phyloP scores from a whole-genome alignment of 2,888 invertebrate genomes.

The Diarsia mendica region DNA sequence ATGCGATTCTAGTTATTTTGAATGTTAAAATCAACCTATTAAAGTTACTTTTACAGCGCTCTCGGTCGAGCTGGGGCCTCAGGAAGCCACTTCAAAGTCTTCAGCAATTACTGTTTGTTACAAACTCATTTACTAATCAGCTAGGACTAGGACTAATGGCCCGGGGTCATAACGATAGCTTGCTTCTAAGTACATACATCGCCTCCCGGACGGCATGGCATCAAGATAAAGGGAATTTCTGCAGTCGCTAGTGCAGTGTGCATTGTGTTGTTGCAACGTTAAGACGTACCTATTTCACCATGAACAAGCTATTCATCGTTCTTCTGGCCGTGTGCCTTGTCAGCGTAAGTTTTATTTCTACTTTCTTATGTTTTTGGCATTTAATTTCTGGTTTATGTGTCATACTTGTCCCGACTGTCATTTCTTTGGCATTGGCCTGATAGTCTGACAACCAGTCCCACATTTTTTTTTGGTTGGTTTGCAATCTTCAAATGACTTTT shows the following conservation, averaged over 20 bases:
- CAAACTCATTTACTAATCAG: conserved; percentile 33
- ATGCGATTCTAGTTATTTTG: too few relatives aligned
- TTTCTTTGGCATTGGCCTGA: too few relatives aligned
- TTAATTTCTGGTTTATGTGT: background rate
- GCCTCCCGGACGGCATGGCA: conserved; percentile 42
- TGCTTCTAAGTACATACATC: conserved; percentile 4
- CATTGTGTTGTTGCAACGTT: conserved; percentile 59
- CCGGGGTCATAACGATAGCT: conserved; percentile 40
- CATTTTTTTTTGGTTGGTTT: too few relatives aligned
- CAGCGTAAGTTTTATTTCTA: conserved; percentile 53
- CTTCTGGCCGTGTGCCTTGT: conserved; percentile 81
- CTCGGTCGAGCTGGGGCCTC: background rate
- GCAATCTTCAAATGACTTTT: too few relatives aligned
- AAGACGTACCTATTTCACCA: conserved; percentile 70
- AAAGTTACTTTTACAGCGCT: background rate
- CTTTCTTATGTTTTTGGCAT: too few relatives aligned
- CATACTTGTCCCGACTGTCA: background rate
- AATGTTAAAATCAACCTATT: background rate
- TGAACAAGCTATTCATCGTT: conserved; percentile 81
- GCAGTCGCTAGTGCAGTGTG: conserved; percentile 66
- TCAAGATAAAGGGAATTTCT: conserved; percentile 69
- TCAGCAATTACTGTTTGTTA: conserved; percentile 24
- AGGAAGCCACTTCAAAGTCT: conserved; percentile 14
- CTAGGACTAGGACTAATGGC: conserved; percentile 17
- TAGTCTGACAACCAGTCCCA: too few relatives aligned